These are phyloP conservation scores for Bambusicola thoracicus DNA, from an alignment of 2,113 vertebrate genomes.

Conservation along the genomic window DNA sequence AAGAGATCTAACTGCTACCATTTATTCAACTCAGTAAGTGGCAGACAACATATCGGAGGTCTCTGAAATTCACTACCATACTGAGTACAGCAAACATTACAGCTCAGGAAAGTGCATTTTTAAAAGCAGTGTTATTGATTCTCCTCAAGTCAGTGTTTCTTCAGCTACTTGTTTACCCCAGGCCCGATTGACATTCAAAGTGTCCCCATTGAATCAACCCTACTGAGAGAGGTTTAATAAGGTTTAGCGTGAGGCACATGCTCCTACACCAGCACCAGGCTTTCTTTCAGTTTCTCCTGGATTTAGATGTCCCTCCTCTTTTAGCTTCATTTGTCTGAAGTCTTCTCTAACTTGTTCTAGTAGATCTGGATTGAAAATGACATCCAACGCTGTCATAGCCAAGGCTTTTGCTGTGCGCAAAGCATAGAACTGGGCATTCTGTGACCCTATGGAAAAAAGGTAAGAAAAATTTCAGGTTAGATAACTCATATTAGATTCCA, in stretches of 20 bases:
- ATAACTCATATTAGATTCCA: background rate
- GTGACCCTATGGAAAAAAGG: conserved; percentile 76
- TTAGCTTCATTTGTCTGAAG: conserved; percentile 78
- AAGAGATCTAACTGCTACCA: background rate
- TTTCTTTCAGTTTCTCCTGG: conserved; percentile 36
- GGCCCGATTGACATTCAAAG: background rate
- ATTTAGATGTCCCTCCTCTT: conserved; percentile 73
- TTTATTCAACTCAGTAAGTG: background rate
- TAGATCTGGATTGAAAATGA: conserved; percentile 84
- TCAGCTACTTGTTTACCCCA: conserved; percentile 22
- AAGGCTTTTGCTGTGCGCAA: conserved; percentile 86
- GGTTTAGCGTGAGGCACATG: conserved; percentile 39
- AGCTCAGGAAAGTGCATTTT: background rate
- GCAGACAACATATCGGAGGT: background rate
- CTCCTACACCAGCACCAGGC: background rate
- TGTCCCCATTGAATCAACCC: background rate
- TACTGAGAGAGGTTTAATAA: background rate
- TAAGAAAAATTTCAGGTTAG: background rate
- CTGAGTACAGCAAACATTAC: conserved; percentile 9
- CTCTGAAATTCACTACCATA: background rate
- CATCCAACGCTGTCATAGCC: conserved; percentile 90
- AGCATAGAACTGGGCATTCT: conserved; percentile 86
- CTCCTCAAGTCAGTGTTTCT: background rate
- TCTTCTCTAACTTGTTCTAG: conserved; percentile 82
- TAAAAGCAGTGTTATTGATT: background rate